Evolutionary conservation across 2,797 vertebrate species (phyloP).

Genomic region (Rhinella marina): DNA sequence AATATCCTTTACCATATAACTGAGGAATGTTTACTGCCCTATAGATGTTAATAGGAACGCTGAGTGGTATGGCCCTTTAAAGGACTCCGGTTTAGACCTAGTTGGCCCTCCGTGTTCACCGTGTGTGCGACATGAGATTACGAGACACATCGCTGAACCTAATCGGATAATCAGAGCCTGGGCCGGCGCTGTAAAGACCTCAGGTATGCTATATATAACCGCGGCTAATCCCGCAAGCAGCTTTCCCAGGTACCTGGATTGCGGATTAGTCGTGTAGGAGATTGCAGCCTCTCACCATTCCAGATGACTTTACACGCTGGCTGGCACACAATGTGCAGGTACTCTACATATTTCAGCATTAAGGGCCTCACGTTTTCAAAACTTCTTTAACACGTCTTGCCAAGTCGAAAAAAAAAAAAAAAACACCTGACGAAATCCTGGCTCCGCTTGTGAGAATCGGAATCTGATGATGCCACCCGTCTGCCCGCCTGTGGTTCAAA

Average conservation of each 20-base stretch:
- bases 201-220: constrained; percentile 49
- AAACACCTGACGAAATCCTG: neutral
- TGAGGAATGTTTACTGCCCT: neutral
- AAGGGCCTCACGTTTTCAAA: neutral
- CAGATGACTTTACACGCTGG: neutral
- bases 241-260: constrained; percentile 21
- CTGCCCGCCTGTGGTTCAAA: constrained; percentile 5
- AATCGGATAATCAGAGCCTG: constrained; percentile 21
- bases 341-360: constrained; percentile 6
- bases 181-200: neutral
- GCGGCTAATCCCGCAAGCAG: constrained; percentile 36
- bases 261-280: neutral
- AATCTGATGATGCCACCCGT: constrained; percentile 16
- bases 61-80: neutral
- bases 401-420: neutral
- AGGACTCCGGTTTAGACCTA: neutral
- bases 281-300: neutral
- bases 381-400: constrained; percentile 1
- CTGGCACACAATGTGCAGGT: neutral
- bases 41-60: neutral
- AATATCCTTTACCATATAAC: neutral
- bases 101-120: neutral
- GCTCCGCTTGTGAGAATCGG: neutral
- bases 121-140: neutral
- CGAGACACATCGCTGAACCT: neutral